Base-by-base conservation (phyloP, 30 jellyfish, hydroid and myxozoan genomes). In the Catostylus mosaicus region DNA sequence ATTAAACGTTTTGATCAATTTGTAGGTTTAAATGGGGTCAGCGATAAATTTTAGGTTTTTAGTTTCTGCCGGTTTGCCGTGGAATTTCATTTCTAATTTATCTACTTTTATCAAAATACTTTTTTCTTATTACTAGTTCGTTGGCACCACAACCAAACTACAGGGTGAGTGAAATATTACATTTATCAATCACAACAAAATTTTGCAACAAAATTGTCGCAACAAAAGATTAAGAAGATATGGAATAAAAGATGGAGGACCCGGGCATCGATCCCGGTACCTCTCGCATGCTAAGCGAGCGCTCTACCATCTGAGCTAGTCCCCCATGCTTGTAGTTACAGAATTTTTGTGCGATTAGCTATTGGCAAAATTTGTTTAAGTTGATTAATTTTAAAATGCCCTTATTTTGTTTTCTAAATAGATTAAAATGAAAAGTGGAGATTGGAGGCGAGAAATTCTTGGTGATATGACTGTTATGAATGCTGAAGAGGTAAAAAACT, bases 221-320 rank as follows among this genome's bases (percentile, higher is more conserved):
- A 6, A 43, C 16, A 6, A 43, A 43, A 43, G 0, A 16, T 43
- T 43, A 16, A 43, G 54, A 6, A 61, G 3, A 56, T 3, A 6
- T 29, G 75, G 59, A 14, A 24, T 1, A 8, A 54, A 0, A 54
- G 2, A 59, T 81, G 92, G 92, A 82, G 92, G 82, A 82, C 82
- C 92, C 92, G 86, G 92, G 92, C 82, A 82, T 82, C 92, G 92
- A 82, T 82, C 92, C 92, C 92, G 92, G 92, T 82, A 82, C 92
- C 92, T 82, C 92, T 82, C 92, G 81, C 92, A 82, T 82, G 92
- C 92, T 82, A 82, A 82, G 92, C 92, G 92, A 82, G 92, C 92
- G 86, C 92, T 82, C 86, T 82, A 82, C 92, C 86, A 82, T 82
- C 70, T 82, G 92, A 82, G 92, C 92, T 82, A 82, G 82, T 61